phyloP scores from a whole-genome alignment of 1,140 invertebrate species.

The Anagrus nilaparvatae region DNA sequence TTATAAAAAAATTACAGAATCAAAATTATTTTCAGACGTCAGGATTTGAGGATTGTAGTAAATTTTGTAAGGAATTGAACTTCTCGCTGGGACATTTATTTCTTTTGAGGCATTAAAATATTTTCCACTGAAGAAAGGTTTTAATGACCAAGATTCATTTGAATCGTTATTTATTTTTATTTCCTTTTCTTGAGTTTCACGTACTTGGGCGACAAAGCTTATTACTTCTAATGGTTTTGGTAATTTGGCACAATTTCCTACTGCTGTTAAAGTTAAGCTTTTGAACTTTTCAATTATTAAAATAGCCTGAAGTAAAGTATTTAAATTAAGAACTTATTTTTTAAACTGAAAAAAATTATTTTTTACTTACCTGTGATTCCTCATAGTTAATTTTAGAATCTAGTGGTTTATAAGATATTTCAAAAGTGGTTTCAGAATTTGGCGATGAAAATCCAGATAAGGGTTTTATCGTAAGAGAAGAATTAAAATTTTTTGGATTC shows the following conservation, averaged over 20 bases:
- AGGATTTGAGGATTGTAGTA: conserved; percentile 26
- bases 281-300: conserved; percentile 28
- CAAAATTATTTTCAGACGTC: conserved; percentile 15
- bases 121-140: conserved; percentile 29
- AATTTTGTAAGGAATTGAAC: conserved; percentile 14
- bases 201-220: conserved; percentile 27
- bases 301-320: conserved; percentile 19
- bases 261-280: conserved; percentile 24
- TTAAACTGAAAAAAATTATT: not conserved
- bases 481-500: conserved; percentile 23
- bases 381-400: not conserved
- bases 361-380: no score
- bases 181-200: conserved; percentile 21
- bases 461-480: conserved; percentile 29
- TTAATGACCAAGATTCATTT: conserved; percentile 25
- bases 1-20: conserved; percentile 18
- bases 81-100: conserved; percentile 20
- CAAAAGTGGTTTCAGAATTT: conserved; percentile 18
- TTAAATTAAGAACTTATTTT: conserved; percentile 2
- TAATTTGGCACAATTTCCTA: conserved; percentile 29
- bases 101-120: conserved; percentile 23
- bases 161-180: conserved; percentile 30
- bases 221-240: conserved; percentile 32
- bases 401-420: not conserved
- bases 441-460: conserved; percentile 33